phyloP scores from a whole-genome alignment of 1,140 invertebrate species.

The Nylanderia fulva region DNA sequence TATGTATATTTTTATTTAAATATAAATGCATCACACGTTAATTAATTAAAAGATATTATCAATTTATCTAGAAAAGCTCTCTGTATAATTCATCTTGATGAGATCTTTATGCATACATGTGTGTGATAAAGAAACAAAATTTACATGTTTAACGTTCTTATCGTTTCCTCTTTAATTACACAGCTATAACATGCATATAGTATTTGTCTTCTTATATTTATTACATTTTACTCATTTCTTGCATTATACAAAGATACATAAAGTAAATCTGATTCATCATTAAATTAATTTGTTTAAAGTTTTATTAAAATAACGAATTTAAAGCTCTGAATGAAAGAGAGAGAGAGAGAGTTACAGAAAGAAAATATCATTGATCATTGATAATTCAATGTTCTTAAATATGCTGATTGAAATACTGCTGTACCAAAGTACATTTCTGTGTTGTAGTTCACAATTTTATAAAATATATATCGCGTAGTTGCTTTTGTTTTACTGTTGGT shows the following conservation, averaged over 20 bases:
- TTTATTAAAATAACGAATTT: too few species aligned
- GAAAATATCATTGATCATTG: background rate
- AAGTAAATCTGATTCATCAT: background rate
- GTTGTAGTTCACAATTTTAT: background rate
- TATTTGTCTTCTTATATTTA: background rate
- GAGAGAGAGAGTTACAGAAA: background rate
- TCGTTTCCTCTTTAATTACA: background rate
- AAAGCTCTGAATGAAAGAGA: background rate
- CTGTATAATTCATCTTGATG: background rate
- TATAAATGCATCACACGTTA: background rate
- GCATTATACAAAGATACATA: background rate
- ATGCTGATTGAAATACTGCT: background rate
- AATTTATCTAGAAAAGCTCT: too few species aligned
- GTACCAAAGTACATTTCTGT: background rate
- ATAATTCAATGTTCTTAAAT: background rate
- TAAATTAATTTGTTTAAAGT: background rate
- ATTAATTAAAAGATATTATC: background rate
- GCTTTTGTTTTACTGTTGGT: background rate
- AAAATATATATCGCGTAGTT: background rate
- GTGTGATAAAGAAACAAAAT: background rate
- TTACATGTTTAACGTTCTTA: background rate
- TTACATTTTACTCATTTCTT: background rate
- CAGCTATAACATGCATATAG: too few species aligned
- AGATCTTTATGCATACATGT: background rate
- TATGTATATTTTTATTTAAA: background rate